Percentiles rank a stretch among this genome's conserved stretches.
These are phyloP conservation scores for Scaptomyza hsui DNA, from an alignment of 1,140 invertebrate genomes.

Conservation along the genomic window DNA sequence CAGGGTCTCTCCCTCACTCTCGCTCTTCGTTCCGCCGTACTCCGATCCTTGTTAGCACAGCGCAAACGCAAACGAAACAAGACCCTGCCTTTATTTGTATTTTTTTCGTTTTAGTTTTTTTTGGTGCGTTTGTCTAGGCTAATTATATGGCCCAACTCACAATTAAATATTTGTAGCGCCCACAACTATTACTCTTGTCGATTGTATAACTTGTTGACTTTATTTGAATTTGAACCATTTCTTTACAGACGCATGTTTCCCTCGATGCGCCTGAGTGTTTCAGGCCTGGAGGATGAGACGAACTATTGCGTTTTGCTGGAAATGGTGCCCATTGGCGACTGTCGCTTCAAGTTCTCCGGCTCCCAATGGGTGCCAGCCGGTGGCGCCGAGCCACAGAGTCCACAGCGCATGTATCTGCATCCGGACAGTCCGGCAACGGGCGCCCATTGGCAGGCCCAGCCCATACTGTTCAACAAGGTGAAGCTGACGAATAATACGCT, in stretches of 20 bases:
- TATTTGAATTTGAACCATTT: constrained; percentile 52
- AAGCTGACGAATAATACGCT: constrained; percentile 96
- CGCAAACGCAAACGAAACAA: constrained; percentile 27
- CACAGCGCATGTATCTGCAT: constrained; percentile 91
- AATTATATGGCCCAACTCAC: constrained; percentile 73
- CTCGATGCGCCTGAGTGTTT: constrained; percentile 88
- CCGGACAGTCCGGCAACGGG: constrained; percentile 94
- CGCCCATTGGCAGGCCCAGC: constrained; percentile 93
- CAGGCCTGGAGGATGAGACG: constrained; percentile 90
- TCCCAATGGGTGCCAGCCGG: constrained; percentile 92
- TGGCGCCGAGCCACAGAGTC: constrained; percentile 92
- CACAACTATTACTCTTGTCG: constrained; percentile 22
- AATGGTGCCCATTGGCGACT: constrained; percentile 88
- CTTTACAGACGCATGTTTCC: constrained; percentile 93
- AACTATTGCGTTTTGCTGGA: constrained; percentile 93
- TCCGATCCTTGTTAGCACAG: constrained; percentile 77
- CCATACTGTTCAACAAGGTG: constrained; percentile 92
- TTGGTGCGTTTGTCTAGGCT: constrained; percentile 57
- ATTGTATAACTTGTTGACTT: constrained; percentile 31
- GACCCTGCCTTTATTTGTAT: constrained; percentile 25
- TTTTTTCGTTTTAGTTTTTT: neutral
- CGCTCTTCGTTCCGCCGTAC: constrained; percentile 8
- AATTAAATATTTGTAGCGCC: constrained; percentile 83
- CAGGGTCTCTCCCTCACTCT: constrained; percentile 25
- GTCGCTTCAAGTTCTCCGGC: constrained; percentile 89